Conservation (phyloP, 2,888 invertebrate genomes). For the Heliconius hortense region DNA sequence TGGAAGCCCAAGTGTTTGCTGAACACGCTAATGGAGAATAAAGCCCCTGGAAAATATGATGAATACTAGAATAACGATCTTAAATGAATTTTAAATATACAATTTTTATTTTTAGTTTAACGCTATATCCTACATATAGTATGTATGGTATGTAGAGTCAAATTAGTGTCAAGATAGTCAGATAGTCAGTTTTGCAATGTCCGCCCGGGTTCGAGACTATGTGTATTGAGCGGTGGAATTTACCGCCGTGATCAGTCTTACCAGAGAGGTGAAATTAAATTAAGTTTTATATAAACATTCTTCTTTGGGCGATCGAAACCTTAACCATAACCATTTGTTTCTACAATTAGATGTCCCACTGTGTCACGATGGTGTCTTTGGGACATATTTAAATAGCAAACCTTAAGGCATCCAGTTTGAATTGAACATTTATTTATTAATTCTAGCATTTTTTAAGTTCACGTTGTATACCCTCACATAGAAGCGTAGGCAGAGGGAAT, state of each 20-base stretch:
- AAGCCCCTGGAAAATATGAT: constrained; percentile 57
- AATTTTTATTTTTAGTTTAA: not conserved
- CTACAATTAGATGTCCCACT: no score
- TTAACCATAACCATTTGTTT: no score
- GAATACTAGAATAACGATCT: not conserved
- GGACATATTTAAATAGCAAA: no score
- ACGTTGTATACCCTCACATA: no score
- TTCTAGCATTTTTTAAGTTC: no score
- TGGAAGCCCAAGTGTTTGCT: constrained; percentile 73
- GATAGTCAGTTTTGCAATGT: not conserved
- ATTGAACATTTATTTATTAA: no score
- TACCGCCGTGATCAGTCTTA: not conserved
- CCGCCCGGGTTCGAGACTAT: not conserved
- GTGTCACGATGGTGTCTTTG: no score
- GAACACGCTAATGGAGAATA: constrained; percentile 73
- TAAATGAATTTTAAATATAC: constrained; percentile 1
- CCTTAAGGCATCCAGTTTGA: no score
- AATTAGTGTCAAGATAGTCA: not conserved
- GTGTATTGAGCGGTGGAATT: not conserved
- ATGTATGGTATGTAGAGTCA: not conserved
- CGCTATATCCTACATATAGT: not conserved
- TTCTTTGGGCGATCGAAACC: no score
- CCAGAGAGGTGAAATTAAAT: no score
- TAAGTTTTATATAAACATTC: no score
- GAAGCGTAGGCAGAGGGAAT: no score